Conservation (phyloP, 1,140 invertebrate species). For the Augochlora pura region DNA sequence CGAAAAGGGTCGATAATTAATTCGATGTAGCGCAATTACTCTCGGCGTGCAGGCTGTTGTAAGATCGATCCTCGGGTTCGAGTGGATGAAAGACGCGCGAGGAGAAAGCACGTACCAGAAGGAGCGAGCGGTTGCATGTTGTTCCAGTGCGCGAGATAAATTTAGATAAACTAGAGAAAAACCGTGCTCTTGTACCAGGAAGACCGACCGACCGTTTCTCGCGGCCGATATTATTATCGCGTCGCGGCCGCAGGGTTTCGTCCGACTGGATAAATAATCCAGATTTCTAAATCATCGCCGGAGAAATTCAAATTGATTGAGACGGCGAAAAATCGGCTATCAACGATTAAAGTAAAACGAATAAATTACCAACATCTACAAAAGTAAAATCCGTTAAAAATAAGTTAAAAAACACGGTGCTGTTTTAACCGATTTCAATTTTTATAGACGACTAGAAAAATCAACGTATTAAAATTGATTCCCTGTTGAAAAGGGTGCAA, state of each 20-base stretch:
- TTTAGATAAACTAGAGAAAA: constrained; percentile 61
- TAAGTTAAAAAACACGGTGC: too few species aligned
- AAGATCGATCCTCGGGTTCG: constrained; percentile 7
- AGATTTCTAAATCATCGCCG: too few species aligned
- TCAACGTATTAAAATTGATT: too few species aligned
- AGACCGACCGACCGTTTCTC: constrained; percentile 46
- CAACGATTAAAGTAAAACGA: too few species aligned
- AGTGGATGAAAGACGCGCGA: constrained; percentile 19
- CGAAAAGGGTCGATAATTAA: constrained; percentile 39
- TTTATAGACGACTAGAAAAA: too few species aligned
- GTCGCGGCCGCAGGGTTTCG: not conserved
- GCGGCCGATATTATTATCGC: constrained; percentile 57
- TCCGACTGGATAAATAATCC: too few species aligned
- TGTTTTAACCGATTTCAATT: too few species aligned
- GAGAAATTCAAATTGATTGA: too few species aligned
- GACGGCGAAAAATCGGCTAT: too few species aligned
- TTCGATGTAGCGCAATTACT: constrained; percentile 18
- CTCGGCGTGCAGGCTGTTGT: not conserved
- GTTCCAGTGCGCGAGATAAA: constrained; percentile 52
- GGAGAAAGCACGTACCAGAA: constrained; percentile 28
- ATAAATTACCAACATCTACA: too few species aligned
- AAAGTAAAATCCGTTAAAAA: too few species aligned
- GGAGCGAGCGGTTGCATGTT: constrained; percentile 34
- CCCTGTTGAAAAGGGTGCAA: too few species aligned
- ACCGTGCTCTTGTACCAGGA: constrained; percentile 53